Evolutionary conservation across 2,797 vertebrate species (phyloP).

Genomic region (Phoeniculus purpureus): DNA sequence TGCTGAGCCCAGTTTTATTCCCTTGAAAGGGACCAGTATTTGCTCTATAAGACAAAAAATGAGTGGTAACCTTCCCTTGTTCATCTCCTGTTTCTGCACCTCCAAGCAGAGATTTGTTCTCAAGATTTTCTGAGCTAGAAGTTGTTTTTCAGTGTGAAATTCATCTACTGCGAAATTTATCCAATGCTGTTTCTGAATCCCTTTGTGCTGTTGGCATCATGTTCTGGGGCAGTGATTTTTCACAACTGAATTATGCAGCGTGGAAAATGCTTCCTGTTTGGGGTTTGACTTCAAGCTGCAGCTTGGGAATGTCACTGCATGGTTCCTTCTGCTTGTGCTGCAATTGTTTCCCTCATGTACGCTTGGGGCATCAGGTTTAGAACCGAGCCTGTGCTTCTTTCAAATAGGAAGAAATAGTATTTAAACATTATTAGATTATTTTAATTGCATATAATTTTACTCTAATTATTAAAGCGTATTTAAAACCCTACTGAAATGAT

Average conservation of each 20-base stretch:
- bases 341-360: neutral
- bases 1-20: neutral
- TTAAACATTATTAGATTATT: conserved; percentile 4
- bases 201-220: neutral
- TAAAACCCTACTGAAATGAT: neutral
- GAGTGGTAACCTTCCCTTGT: neutral
- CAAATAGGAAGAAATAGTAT: neutral
- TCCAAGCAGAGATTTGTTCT: neutral
- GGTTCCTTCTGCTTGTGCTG: neutral
- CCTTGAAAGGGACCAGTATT: neutral
- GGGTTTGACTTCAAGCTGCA: neutral
- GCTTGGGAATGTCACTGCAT: neutral
- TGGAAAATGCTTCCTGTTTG: neutral
- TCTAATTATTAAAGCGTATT: neutral
- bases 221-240: conserved; percentile 15
- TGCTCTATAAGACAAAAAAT: neutral
- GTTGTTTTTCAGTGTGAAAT: neutral
- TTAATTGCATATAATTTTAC: neutral
- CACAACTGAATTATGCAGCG: neutral
- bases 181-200: neutral
- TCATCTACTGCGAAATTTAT: neutral
- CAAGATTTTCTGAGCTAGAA: neutral
- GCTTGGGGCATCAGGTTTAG: neutral
- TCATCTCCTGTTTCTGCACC: neutral
- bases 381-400: neutral